Conservation (phyloP, 2,888 invertebrate species). For the Geotrupes spiniger region DNA sequence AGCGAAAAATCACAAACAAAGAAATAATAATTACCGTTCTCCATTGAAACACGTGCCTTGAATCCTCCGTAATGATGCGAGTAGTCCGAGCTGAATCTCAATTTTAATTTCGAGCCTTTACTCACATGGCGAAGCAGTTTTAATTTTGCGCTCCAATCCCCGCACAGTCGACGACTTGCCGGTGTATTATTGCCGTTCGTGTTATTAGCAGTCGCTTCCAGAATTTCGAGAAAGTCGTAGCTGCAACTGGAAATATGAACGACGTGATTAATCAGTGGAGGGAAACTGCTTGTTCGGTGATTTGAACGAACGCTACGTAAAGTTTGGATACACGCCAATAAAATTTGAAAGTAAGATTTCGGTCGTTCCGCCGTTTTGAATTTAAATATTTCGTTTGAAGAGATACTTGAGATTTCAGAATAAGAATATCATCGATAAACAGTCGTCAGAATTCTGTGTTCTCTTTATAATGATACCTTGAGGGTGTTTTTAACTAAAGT, state of each 20-base stretch:
- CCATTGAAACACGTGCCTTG: conserved; percentile 68
- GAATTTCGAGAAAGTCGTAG: conserved; percentile 74
- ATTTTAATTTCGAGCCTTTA: conserved; percentile 57
- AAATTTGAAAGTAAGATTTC: background rate
- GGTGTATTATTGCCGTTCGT: conserved; percentile 28
- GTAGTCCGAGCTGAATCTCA: conserved; percentile 74
- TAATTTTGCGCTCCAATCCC: conserved; percentile 76
- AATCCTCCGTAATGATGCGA: conserved; percentile 74
- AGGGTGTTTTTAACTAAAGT: too few species aligned
- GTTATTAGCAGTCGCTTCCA: conserved; percentile 48
- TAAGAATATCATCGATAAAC: too few species aligned
- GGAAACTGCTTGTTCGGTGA: too few species aligned
- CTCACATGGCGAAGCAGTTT: conserved; percentile 71
- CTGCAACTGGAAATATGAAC: conserved; percentile 62
- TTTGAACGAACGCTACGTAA: background rate
- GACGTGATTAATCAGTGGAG: too few species aligned
- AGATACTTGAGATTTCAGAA: too few species aligned
- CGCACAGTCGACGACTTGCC: conserved; percentile 61
- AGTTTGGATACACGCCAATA: background rate
- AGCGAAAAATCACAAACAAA: too few species aligned
- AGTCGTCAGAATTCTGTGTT: too few species aligned
- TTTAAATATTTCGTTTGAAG: too few species aligned
- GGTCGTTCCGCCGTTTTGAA: background rate
- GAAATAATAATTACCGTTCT: conserved; percentile 59
- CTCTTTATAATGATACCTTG: too few species aligned